Evolutionary conservation across 2,797 vertebrate species (phyloP).

Genomic region (Labeo calbasu): DNA sequence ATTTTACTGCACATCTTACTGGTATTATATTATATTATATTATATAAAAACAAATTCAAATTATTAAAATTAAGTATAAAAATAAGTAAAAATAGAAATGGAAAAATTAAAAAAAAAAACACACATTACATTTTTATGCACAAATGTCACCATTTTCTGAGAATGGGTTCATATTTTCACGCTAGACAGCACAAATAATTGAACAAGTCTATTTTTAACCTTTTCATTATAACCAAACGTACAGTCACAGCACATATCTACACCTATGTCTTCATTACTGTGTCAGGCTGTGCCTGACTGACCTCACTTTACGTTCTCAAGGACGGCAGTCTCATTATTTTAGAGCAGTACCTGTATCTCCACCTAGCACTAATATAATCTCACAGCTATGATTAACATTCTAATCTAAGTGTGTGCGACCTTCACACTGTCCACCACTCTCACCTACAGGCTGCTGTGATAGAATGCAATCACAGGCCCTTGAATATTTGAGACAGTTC

Average conservation of each 20-base stretch:
- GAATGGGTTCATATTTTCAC: not conserved
- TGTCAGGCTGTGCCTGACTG: slow-evolving; percentile 26
- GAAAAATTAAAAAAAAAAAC: too few relatives aligned
- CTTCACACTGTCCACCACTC: slow-evolving; percentile 1
- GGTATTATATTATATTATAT: too few relatives aligned
- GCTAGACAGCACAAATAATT: not conserved
- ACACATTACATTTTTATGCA: not conserved
- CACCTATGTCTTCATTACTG: not conserved
- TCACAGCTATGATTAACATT: slow-evolving; percentile 29
- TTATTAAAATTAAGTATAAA: not conserved
- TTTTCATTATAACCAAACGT: not conserved
- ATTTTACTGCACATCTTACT: too few relatives aligned
- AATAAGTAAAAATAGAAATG: too few relatives aligned
- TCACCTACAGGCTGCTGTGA: slow-evolving; percentile 14
- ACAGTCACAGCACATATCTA: not conserved
- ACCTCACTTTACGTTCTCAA: slow-evolving; percentile 7
- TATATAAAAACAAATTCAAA: not conserved
- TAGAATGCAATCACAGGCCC: slow-evolving; percentile 21
- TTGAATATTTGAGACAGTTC: slow-evolving; percentile 11
- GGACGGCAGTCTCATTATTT: slow-evolving; percentile 33
- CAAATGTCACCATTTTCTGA: not conserved
- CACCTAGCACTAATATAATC: slow-evolving; percentile 23
- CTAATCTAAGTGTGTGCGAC: slow-evolving; percentile 29
- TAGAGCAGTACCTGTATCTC: slow-evolving; percentile 2
- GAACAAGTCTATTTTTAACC: not conserved